These are phyloP conservation scores for Hemistola chrysoprasaria DNA, from an alignment of 2,888 invertebrate genomes.

Conservation along the genomic window DNA sequence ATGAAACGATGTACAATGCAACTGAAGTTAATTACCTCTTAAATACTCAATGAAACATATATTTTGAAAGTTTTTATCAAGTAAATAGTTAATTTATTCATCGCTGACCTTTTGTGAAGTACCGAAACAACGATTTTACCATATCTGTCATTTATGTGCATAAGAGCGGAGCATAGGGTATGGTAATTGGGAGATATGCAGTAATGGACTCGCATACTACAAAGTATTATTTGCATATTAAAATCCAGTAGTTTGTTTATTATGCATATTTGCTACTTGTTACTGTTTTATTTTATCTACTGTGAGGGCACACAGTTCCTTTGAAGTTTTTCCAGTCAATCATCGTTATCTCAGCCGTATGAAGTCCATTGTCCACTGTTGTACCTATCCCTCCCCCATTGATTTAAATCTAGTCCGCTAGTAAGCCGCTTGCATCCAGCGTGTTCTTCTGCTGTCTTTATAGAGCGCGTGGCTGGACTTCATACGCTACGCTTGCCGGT, in stretches of 20 bases:
- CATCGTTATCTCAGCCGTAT: no score
- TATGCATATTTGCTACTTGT: not conserved
- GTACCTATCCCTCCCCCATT: no score
- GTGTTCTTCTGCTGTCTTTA: no score
- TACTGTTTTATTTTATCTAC: no score
- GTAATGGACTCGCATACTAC: not conserved
- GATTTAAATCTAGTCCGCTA: no score
- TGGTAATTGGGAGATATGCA: slow-evolving; percentile 11
- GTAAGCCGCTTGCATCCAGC: no score
- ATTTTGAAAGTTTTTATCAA: slow-evolving; percentile 33
- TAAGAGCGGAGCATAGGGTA: slow-evolving; percentile 15
- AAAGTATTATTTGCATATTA: slow-evolving; percentile 1
- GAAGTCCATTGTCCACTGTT: no score
- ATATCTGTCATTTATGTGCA: slow-evolving; percentile 8
- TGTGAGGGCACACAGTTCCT: no score
- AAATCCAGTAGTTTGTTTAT: slow-evolving; percentile 1
- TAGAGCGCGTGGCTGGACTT: no score
- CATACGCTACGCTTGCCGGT: no score
- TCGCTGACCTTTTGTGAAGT: slow-evolving; percentile 34
- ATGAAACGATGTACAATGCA: slow-evolving; percentile 13
- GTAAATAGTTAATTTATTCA: slow-evolving; percentile 36
- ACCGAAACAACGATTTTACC: slow-evolving; percentile 18
- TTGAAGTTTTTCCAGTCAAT: no score
- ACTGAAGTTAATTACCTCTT: slow-evolving; percentile 17
- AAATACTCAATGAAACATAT: slow-evolving; percentile 20